These are phyloP conservation scores for Pocillopora damicornis DNA, from an alignment of 64 coral and sea anemone genomes.

Conservation along the genomic window DNA sequence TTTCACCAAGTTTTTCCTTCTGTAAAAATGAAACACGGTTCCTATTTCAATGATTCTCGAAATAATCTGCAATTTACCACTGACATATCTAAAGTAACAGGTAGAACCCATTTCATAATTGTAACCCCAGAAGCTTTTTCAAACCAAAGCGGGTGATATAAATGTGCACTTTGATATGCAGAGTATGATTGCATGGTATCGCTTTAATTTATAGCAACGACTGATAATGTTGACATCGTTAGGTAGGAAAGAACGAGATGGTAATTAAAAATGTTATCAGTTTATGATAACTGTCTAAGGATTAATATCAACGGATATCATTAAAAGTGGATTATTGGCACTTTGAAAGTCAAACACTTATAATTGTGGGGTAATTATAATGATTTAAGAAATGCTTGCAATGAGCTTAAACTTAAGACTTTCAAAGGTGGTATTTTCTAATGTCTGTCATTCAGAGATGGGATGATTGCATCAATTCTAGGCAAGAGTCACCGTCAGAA, in stretches of 20 bases:
- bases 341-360: neutral
- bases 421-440: too few relatives aligned
- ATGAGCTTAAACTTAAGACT: too few relatives aligned
- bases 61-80: neutral
- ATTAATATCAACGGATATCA: neutral
- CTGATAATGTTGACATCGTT: neutral
- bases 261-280: neutral
- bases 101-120: neutral
- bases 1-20: too few relatives aligned
- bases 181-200: neutral
- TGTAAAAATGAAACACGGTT: too few relatives aligned
- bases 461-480: too few relatives aligned
- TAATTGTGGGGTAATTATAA: neutral
- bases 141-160: neutral
- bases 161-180: neutral
- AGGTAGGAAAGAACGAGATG: neutral
- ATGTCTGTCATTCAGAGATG: too few relatives aligned
- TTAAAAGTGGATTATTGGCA: neutral
- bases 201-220: neutral
- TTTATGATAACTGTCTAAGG: neutral
- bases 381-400: neutral
- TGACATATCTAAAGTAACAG: neutral
- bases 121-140: neutral
- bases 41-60: too few relatives aligned
- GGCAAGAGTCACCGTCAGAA: too few relatives aligned